These are phyloP conservation scores for Podargus strigoides DNA, from an alignment of 2,797 vertebrate species.

Conservation along the genomic window DNA sequence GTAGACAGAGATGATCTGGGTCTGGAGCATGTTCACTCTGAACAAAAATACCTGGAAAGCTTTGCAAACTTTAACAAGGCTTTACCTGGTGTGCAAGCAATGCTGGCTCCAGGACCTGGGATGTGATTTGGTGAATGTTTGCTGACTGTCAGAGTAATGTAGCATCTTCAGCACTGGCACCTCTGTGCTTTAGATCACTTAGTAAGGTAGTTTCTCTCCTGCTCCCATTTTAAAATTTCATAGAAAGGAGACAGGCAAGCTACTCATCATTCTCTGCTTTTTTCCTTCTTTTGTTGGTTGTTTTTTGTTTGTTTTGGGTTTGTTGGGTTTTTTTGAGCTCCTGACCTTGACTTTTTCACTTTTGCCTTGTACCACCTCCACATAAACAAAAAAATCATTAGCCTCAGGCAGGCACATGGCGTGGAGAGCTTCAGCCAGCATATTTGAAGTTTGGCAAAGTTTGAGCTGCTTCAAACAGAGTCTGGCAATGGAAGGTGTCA, in stretches of 20 bases:
- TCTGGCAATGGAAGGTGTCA: background rate
- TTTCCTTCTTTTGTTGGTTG: too few relatives aligned
- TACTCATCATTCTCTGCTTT: background rate
- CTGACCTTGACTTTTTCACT: background rate
- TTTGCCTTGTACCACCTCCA: background rate
- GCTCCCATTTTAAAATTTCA: background rate
- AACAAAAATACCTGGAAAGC: background rate
- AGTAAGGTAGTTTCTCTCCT: background rate
- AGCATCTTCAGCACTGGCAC: background rate
- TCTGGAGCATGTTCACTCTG: background rate
- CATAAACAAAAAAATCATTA: background rate
- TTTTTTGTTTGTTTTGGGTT: background rate
- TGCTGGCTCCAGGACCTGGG: background rate
- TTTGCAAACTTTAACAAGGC: background rate
- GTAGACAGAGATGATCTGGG: background rate
- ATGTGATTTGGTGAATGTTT: background rate
- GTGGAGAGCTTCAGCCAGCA: background rate
- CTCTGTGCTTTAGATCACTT: background rate
- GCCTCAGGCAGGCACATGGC: background rate
- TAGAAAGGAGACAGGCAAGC: background rate
- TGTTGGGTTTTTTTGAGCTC: background rate
- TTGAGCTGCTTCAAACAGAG: background rate
- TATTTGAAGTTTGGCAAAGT: background rate
- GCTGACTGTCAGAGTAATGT: background rate
- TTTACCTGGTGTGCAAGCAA: background rate